Evolutionary conservation across 2,888 invertebrate species (phyloP), one percentile per base, ranked within the genome.

Genomic region (Eupithecia dodoneata): DNA sequence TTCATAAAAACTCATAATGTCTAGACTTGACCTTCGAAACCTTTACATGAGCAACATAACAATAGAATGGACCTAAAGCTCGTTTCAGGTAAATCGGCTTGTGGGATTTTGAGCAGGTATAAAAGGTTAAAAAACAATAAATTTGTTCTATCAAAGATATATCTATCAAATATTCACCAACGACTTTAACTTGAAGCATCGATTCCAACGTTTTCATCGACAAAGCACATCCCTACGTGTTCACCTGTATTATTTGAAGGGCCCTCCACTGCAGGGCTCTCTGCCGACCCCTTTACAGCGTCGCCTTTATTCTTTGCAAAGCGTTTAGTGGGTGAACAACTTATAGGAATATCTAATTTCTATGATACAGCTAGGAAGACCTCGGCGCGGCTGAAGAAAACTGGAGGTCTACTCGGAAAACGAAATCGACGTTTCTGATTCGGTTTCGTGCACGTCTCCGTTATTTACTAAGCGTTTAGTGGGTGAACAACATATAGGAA

Each of bases 211-310:
- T 63, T 63, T 30, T 78, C 74, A 84, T 86, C 87, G 87, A 87
- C 75, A 74, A 18, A 0, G 59, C 45, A 73, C 74, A 15, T 66
- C 85, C 69, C 86, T 87, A 84, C 49, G 65, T 76, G 83, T 85
- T 89, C 92, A 92, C 92, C 92, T 92, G 92, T 90, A 92, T 91
- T 91, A 91, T 91, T 88, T 88, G 85, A 90, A 92, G 93, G 82
- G 89, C 86, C 80, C 92, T 92, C 79, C 84, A 88, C 83, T 86
- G 83, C 85, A 87, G 87, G 83, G 87, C 88, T 84, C 90, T 88
- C 80, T 80, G 79, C 77, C 89, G 89, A 89, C 91, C 91, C 89
- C 91, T 91, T 91, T 90, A 87, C 87, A 86, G 81, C 81, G 86
- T 90, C 89, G 87, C 88, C 88, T 80, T 82, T 82, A 81, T 75